A percentile compares a stretch with the other conserved stretches of the same genome.
These are phyloP conservation scores for Microdon myrmicae DNA, from an alignment of 2,888 invertebrate genomes.

Conservation along the genomic window DNA sequence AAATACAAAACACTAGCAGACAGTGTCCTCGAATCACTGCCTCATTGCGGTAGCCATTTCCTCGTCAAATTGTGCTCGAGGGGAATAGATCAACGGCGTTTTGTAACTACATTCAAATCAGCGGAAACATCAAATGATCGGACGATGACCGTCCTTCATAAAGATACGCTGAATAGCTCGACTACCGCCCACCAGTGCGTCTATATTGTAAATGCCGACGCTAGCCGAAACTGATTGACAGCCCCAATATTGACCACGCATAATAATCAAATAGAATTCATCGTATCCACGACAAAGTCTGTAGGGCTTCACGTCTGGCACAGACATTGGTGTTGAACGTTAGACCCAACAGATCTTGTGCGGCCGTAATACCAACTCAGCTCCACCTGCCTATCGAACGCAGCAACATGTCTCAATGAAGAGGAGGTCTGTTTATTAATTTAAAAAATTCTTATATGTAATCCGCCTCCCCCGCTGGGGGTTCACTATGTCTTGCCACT, in stretches of 20 bases:
- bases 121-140: too few species aligned
- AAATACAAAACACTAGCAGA: too few species aligned
- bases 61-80: too few species aligned
- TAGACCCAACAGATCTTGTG: too few species aligned
- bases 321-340: too few species aligned
- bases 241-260: constrained; percentile 36
- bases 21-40: too few species aligned
- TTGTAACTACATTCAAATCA: too few species aligned
- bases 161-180: too few species aligned
- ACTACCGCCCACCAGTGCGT: background rate
- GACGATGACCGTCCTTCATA: too few species aligned
- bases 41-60: too few species aligned
- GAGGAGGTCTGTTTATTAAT: constrained; percentile 37
- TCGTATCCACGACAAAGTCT: background rate
- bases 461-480: constrained; percentile 17
- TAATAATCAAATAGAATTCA: constrained; percentile 32
- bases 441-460: constrained; percentile 18
- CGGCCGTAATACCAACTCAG: too few species aligned
- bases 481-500: constrained; percentile 5
- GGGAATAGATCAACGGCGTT: too few species aligned
- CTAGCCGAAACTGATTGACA: constrained; percentile 40
- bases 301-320: background rate
- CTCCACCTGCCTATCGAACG: constrained; percentile 15
- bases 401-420: constrained; percentile 30
- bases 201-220: constrained; percentile 5